These are phyloP conservation scores for Centropristis striata DNA, from an alignment of 2,113 vertebrate species.

Conservation along the genomic window DNA sequence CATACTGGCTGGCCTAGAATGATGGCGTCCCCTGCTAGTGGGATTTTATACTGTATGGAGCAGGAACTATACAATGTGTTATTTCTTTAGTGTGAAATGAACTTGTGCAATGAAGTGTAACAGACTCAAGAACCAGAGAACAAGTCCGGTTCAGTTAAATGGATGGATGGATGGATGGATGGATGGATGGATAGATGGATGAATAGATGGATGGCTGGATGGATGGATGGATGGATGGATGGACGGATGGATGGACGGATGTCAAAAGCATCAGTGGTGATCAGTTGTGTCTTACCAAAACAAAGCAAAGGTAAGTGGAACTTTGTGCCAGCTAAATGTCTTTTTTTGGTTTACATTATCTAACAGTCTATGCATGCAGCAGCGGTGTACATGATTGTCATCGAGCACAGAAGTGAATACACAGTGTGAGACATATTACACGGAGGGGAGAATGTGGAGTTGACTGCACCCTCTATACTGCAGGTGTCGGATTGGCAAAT, in stretches of 20 bases:
- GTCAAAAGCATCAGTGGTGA: background rate
- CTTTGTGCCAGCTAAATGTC: background rate
- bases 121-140: constrained; percentile 24
- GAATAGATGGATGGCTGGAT: too few species aligned
- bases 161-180: background rate
- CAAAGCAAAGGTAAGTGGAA: background rate
- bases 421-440: background rate
- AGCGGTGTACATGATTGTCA: background rate
- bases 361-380: background rate
- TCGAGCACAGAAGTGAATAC: background rate
- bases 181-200: too few species aligned
- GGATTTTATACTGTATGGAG: constrained; percentile 6
- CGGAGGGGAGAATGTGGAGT: background rate
- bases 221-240: background rate
- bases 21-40: constrained; percentile 13
- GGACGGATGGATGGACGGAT: background rate
- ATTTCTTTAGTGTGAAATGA: constrained; percentile 28
- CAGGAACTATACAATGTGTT: background rate
- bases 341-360: background rate
- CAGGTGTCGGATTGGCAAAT: background rate
- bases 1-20: constrained; percentile 66
- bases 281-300: background rate
- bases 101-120: constrained; percentile 24
- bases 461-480: background rate
- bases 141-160: constrained; percentile 25